These are phyloP conservation scores for Doryteuthis pealeii DNA, from an alignment of 1,140 invertebrate genomes.

Conservation along the genomic window DNA sequence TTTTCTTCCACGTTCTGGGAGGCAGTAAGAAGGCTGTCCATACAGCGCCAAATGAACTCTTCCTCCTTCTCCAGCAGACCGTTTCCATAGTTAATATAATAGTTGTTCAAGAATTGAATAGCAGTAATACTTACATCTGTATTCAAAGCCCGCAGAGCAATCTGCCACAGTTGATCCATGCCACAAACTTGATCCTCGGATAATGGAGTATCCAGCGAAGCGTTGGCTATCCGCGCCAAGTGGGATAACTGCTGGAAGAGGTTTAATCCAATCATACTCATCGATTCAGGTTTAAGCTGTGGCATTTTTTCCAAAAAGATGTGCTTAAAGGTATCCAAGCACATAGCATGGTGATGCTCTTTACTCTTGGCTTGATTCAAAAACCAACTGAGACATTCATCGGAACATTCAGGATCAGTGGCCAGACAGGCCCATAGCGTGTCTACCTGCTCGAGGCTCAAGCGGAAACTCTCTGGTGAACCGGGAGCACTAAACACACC, in stretches of 20 bases:
- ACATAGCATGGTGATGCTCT: constrained; percentile 80
- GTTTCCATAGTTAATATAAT: constrained; percentile 77
- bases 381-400: constrained; percentile 91
- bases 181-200: constrained; percentile 65
- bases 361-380: constrained; percentile 80
- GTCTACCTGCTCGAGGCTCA: constrained; percentile 87
- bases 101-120: constrained; percentile 89
- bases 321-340: constrained; percentile 81
- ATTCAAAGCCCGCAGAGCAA: constrained; percentile 82
- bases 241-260: constrained; percentile 89
- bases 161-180: constrained; percentile 92
- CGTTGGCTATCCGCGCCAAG: constrained; percentile 72
- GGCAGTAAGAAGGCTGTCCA: constrained; percentile 83
- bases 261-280: constrained; percentile 87
- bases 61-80: constrained; percentile 77
- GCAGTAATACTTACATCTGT: constrained; percentile 92
- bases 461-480: constrained; percentile 82
- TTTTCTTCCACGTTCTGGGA: constrained; percentile 63
- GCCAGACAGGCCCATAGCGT: constrained; percentile 87
- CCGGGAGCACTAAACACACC: constrained; percentile 88
- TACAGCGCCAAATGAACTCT: constrained; percentile 83
- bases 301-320: constrained; percentile 87
- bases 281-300: constrained; percentile 80
- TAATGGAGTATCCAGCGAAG: constrained; percentile 45
- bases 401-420: constrained; percentile 76